Percentiles rank a stretch among this genome's conserved stretches.
Evolutionary conservation across 2,888 invertebrate genomes (phyloP).

Genomic region (Gortyna flavago): DNA sequence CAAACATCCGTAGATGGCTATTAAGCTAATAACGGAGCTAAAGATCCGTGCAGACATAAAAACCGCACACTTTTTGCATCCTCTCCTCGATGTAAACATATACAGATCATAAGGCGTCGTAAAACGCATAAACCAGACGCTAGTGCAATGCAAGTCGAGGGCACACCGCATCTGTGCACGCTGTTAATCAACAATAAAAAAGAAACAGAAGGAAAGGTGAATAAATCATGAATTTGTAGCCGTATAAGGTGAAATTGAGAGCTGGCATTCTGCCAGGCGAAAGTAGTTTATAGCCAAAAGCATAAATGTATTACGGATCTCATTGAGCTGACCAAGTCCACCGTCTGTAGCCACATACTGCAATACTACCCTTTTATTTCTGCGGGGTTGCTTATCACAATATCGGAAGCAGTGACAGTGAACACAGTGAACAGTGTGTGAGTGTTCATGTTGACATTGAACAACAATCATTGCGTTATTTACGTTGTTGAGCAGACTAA

Average conservation of each 20-base stretch:
- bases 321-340: background rate
- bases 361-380: no score
- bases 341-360: background rate
- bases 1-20: slow-evolving; percentile 38
- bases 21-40: slow-evolving; percentile 34
- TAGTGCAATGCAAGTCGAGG: slow-evolving; percentile 38
- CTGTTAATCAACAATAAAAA: background rate
- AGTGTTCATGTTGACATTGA: background rate
- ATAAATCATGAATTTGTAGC: background rate
- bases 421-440: no score
- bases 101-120: slow-evolving; percentile 49
- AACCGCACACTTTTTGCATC: slow-evolving; percentile 59
- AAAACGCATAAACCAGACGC: slow-evolving; percentile 54
- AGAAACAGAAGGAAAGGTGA: slow-evolving; percentile 38
- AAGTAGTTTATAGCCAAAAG: background rate
- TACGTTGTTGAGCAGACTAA: background rate
- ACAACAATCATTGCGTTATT: background rate
- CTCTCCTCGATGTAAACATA: slow-evolving; percentile 53
- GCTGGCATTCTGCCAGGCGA: background rate
- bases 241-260: background rate
- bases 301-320: background rate
- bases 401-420: no score
- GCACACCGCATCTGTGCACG: slow-evolving; percentile 54
- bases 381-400: no score
- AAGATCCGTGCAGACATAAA: slow-evolving; percentile 51